phyloP scores from a whole-genome alignment of 2,113 vertebrate species.

The Silurus meridionalis region DNA sequence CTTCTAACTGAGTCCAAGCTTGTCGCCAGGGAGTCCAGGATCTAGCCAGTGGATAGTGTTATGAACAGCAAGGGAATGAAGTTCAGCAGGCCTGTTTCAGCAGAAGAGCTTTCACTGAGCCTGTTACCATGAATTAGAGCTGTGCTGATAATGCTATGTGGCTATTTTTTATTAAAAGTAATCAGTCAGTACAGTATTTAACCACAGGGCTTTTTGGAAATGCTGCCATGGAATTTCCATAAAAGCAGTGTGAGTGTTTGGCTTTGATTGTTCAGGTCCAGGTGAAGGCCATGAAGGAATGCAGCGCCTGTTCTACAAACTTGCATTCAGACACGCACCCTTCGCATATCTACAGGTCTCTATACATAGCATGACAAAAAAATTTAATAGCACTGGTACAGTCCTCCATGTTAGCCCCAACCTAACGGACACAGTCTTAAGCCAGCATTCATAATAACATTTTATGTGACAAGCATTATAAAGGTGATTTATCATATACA shows the following conservation, averaged over 20 bases:
- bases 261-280: slow-evolving; percentile 57
- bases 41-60: background rate
- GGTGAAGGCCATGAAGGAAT: slow-evolving; percentile 66
- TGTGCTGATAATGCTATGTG: slow-evolving; percentile 50
- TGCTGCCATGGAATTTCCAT: slow-evolving; percentile 65
- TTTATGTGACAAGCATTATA: slow-evolving; percentile 78
- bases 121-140: slow-evolving; percentile 66
- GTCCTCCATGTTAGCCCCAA: slow-evolving; percentile 57
- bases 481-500: slow-evolving; percentile 74
- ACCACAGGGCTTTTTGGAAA: slow-evolving; percentile 54
- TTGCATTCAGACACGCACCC: slow-evolving; percentile 75
- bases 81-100: slow-evolving; percentile 59
- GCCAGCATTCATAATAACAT: slow-evolving; percentile 69
- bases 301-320: slow-evolving; percentile 65
- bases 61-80: slow-evolving; percentile 43
- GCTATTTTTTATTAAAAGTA: slow-evolving; percentile 58
- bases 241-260: slow-evolving; percentile 58
- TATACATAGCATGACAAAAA: slow-evolving; percentile 67
- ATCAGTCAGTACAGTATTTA: slow-evolving; percentile 57
- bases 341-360: slow-evolving; percentile 62
- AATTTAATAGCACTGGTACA: slow-evolving; percentile 54
- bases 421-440: slow-evolving; percentile 64
- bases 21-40: background rate
- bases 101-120: slow-evolving; percentile 65
- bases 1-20: background rate